Evolutionary conservation across 2,888 invertebrate genomes (phyloP).

Genomic region (Ichneumon xanthorius): DNA sequence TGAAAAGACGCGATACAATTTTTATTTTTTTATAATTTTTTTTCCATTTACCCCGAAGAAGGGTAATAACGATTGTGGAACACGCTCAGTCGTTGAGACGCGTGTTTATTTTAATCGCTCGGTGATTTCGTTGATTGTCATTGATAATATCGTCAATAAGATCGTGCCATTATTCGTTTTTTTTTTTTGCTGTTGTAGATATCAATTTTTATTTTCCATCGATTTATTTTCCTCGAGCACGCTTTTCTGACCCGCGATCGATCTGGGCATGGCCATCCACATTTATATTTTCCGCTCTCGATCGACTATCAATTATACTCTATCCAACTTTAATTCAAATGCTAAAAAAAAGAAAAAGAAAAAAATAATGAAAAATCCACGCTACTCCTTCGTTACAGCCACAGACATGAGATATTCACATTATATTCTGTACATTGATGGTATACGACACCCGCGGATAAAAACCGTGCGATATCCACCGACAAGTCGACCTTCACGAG

Average conservation of each 20-base stretch:
- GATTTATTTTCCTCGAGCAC: conserved; percentile 1
- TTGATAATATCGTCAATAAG: conserved; percentile 1
- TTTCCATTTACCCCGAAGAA: not conserved
- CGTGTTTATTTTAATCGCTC: conserved; percentile 36
- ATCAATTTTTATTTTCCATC: not conserved
- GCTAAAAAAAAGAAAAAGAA: not conserved
- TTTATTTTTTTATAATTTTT: conserved; percentile 25
- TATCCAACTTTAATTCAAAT: conserved; percentile 11
- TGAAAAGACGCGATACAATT: conserved; percentile 43
- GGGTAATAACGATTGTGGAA: not conserved
- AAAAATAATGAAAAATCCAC: conserved; percentile 5
- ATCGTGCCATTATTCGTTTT: not conserved
- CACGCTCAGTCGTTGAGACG: not conserved
- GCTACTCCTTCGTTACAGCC: conserved; percentile 34
- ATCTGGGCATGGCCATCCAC: conserved; percentile 40
- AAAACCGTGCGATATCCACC: conserved; percentile 66
- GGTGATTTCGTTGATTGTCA: conserved; percentile 24
- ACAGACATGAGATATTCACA: conserved; percentile 42
- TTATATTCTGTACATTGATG: conserved; percentile 37
- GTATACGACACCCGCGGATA: conserved; percentile 35
- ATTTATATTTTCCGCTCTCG: conserved; percentile 11
- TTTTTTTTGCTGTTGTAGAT: conserved; percentile 21
- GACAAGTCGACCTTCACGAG: conserved; percentile 74
- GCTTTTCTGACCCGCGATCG: not conserved
- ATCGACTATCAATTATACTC: not conserved